Evolutionary conservation across 2,113 vertebrate genomes (phyloP), one percentile per base, ranked within the genome.

Genomic region (Coptodon bakossiorum): DNA sequence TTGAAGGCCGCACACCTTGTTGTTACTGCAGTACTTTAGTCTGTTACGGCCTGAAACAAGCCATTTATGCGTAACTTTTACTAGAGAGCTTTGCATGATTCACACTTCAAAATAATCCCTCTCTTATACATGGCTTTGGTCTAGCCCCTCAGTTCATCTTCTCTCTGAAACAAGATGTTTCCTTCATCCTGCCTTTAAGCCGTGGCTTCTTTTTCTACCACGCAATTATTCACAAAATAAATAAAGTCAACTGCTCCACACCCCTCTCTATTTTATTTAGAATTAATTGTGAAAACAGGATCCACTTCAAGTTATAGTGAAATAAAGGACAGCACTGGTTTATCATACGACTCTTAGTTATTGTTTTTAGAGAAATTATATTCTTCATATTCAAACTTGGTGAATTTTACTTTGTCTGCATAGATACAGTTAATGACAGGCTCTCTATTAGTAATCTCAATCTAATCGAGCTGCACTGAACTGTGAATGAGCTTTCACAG

Each of bases 391-490:
- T 73, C 68, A 3, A 17, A 16, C 13, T 24, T 5, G 22, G 22
- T 45, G 63, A 40, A n/a, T 71, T 68, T 68, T 40, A 68, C 63
- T 22, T 5, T 12, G 31, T 66, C 34, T 68, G 63, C 34, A 40
- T 14, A 0, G 63, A 68, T 0, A 38, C 34, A 22, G 19, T 40
- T 40, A n/a, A 1, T 68, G 19, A 40, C 4, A 40, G 34, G 34
- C 34, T 68, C 63, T 38, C 63, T 38, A 8, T 66, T 66, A 66
- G 1, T 68, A 0, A 22, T 3, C 63, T 68, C 34, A 8, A 14
- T 40, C 10, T 38, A 66, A 38, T 40, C 0, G 6, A 22, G 61
- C 19, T 66, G 61, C 61, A 38, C 61, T 5, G 19, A 38, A 22
- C 34, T 8, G 10, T 22, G 61, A 68, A 22, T 68, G 61, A 68